Base-by-base conservation (phyloP, 2,797 vertebrate species). In the Hoplostethus mediterraneus region DNA sequence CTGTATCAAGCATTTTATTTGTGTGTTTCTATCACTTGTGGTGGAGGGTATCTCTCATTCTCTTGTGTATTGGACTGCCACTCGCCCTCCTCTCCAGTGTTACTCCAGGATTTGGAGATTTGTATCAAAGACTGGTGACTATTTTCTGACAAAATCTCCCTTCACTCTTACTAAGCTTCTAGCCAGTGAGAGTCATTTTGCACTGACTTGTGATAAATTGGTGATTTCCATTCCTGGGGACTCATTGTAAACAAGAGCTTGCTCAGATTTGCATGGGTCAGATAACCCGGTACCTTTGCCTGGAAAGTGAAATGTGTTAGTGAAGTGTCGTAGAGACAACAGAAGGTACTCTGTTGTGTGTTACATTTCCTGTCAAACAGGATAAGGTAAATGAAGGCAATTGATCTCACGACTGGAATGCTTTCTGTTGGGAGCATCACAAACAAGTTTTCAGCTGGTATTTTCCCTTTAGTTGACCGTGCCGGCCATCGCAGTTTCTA, bases 121-220 rank as follows among this genome's bases (percentile, higher is more conserved):
- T 28, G 28, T 28, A 28, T 28, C 72, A 25, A 14, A 13, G 66
- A 42, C 52, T 53, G 57, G 40, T 9, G 17, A 8, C 28, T 48
- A 12, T 25, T 10, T 9, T 60, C 73, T 75, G 60, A 66, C 76
- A 55, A 38, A 56, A 38, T 45, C 31, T 49, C 13, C 38, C 63
- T 73, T 67, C 47, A 51, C n/a, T 14, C 17, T 13, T 45, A 75
- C 75, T 81, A 73, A 85, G 79, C 82, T 76, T 0, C 33, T 38
- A 48, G 60, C 28, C 38, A 45, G 31, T 6, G 11, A 13, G n/a
- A 44, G 28, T 47, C 8, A 55, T 38, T 56, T 65, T 1, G 11
- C 56, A 48, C 0, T 0, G 0, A 12, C 30, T 21, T 12, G 45
- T 11, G 10, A 40, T 3, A 70, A 55, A 52, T 16, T 9, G 12